Evolutionary conservation across 2,888 invertebrate species (phyloP), one percentile per base, ranked within the genome.

Genomic region (Ptycholaimellus sp.): DNA sequence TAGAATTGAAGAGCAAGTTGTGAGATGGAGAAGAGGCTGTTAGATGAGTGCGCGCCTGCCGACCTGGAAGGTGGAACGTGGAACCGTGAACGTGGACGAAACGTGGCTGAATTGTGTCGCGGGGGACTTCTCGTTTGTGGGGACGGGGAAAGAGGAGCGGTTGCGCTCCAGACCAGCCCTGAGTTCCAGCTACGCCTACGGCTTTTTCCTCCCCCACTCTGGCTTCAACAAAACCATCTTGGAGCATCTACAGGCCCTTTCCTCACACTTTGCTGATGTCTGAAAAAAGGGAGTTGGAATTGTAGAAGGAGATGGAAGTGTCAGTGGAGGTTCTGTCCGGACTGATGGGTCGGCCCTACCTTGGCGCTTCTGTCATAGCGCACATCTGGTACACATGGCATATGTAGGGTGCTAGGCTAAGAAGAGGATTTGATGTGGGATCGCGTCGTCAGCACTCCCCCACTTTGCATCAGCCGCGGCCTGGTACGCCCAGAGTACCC

Each of bases 101-200:
- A n/a, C n/a, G n/a, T n/a, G n/a, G n/a, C n/a, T n/a, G n/a, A n/a
- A n/a, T n/a, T n/a, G n/a, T n/a, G n/a, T n/a, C n/a, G n/a, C n/a
- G 3, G n/a, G 16, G 21, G 43, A 44, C 14, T 34, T 47, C 14
- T 35, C 38, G 51, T 72, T 72, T 53, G 66, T 72, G 13, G 70
- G 70, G 49, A 70, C 71, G 47, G 71, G 72, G 5, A 68, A 72
- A 3, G 59, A 69, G 40, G 72, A 72, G 52, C 57, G 72, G 34
- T 54, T 72, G 25, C 71, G 71, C 56, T 68, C 70, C 2, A 57
- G 72, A 36, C 57, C 70, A 40, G 70, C 72, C 16, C 56, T 72
- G 3, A 70, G 71, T 52, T 72, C 70, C 30, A 70, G 71, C 4
- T 72, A 72, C 52, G 71, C 71, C n/a, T 72, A 71, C 52, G 72